These are phyloP conservation scores for Chaetodon trifasciatus DNA, from an alignment of 2,797 vertebrate species.

Conservation along the genomic window DNA sequence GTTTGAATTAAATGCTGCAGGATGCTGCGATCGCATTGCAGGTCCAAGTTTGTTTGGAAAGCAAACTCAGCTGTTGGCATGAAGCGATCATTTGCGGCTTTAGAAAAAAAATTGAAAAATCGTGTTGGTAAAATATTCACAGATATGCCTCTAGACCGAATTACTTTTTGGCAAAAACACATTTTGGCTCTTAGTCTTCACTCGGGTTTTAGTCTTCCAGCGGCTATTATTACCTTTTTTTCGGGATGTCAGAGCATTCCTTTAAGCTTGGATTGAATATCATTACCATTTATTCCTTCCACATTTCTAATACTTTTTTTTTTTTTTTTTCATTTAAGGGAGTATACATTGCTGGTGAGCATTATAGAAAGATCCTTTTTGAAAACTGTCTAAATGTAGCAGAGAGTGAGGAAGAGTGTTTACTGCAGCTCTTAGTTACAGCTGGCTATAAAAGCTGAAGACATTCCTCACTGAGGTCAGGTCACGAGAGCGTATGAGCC, in stretches of 20 bases:
- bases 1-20: constrained; percentile 33
- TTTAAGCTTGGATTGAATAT: constrained; percentile 47
- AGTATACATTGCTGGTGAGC: neutral
- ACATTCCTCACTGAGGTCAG: constrained; percentile 80
- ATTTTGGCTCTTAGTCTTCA: constrained; percentile 47
- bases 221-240: constrained; percentile 44
- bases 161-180: constrained; percentile 62
- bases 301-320: constrained; percentile 14
- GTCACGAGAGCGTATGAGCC: constrained; percentile 61
- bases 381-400: constrained; percentile 35
- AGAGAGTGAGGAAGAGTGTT: constrained; percentile 55
- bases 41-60: constrained; percentile 57
- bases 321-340: neutral
- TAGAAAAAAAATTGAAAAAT: constrained; percentile 41
- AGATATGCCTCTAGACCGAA: constrained; percentile 60
- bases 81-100: constrained; percentile 36
- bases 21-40: neutral
- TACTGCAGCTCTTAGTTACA: constrained; percentile 71
- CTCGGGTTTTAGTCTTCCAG: constrained; percentile 36
- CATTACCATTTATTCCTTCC: constrained; percentile 32
- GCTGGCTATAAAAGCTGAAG: constrained; percentile 77
- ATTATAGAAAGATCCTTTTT: neutral
- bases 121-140: constrained; percentile 59
- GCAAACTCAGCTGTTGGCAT: constrained; percentile 63
- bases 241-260: constrained; percentile 51